Base-by-base conservation (phyloP, 2,797 vertebrate genomes). In the Coracias cyanogaster region DNA sequence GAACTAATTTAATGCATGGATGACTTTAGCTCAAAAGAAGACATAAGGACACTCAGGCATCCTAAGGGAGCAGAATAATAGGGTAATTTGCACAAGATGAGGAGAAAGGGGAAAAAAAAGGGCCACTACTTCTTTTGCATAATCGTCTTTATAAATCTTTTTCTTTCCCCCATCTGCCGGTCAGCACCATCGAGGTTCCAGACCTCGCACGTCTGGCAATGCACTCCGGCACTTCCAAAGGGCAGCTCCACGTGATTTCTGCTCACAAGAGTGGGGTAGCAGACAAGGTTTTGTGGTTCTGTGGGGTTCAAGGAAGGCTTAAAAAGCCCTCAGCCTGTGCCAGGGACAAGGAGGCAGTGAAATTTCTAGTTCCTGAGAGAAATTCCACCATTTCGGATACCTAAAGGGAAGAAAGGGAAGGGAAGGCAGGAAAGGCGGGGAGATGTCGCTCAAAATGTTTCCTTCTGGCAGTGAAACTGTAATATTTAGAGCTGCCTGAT, bases 1-100 rank as follows among this genome's bases (percentile, higher is more conserved):
- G 98, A 98, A 98, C 97, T 98, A 99, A 99, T 99, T 99, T 99
- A 98, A 98, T 98, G 98, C 98, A 97, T 98, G 98, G 97, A 96
- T 98, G 98, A 97, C 97, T 98, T 98, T 98, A 98, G 98, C 98
- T 98, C 98, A 98, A 98, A 98, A 98, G 97, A 98, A 98, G 97
- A 97, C 98, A 97, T 98, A 98, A 98, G 97, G 98, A 97, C 94
- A 97, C 97, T 98, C 97, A 83, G 95, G 92, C 96, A 96, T 98
- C 98, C 98, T 97, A 91, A 97, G 98, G 97, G 97, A 98, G 92
- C 96, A 97, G 96, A 98, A 98, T 98, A 98, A 98, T 96, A 96
- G 97, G 96, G 97, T 97, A 98, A 98, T 98, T 98, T 98, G 97
- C 96, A 96, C 93, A 74, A 96, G 92, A 97, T 91, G 96, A 96